phyloP scores from a whole-genome alignment of 2,888 invertebrate genomes.

The Nowickia ferox region DNA sequence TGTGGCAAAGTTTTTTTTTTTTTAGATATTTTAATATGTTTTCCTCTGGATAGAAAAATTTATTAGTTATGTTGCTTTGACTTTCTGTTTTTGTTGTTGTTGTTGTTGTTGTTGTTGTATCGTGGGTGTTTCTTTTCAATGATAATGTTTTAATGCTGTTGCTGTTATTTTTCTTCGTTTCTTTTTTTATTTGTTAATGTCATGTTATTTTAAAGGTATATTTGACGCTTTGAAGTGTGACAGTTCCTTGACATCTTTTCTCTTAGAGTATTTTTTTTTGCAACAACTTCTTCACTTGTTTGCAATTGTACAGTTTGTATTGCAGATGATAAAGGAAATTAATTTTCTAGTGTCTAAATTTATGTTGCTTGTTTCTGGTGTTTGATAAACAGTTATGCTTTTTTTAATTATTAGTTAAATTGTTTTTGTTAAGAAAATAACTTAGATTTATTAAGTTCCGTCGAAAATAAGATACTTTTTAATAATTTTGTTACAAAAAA shows the following conservation, averaged over 20 bases:
- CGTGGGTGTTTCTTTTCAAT: constrained; percentile 49
- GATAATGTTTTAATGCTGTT: constrained; percentile 23
- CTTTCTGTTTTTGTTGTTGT: constrained; percentile 5
- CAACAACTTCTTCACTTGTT: constrained; percentile 24
- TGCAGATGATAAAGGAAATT: constrained; percentile 54
- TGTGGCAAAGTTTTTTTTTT: constrained; percentile 44
- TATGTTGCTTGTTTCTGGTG: constrained; percentile 26
- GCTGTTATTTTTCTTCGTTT: constrained; percentile 16
- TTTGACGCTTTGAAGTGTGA: constrained; percentile 71
- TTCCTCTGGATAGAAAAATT: neutral
- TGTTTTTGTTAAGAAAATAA: neutral
- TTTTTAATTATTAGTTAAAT: neutral
- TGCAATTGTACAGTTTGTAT: neutral
- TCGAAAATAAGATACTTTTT: neutral
- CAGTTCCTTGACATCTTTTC: constrained; percentile 61
- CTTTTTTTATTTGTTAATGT: constrained; percentile 59
- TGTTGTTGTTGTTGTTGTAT: constrained; percentile 20
- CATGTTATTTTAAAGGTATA: constrained; percentile 64
- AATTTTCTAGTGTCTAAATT: constrained; percentile 65
- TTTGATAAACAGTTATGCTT: constrained; percentile 50
- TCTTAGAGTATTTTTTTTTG: constrained; percentile 21
- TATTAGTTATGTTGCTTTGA: constrained; percentile 25
- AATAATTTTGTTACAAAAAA: neutral
- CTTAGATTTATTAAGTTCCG: neutral
- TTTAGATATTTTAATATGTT: neutral